phyloP scores from a whole-genome alignment of 2,113 vertebrate species.

The Typhlomys cinereus region DNA sequence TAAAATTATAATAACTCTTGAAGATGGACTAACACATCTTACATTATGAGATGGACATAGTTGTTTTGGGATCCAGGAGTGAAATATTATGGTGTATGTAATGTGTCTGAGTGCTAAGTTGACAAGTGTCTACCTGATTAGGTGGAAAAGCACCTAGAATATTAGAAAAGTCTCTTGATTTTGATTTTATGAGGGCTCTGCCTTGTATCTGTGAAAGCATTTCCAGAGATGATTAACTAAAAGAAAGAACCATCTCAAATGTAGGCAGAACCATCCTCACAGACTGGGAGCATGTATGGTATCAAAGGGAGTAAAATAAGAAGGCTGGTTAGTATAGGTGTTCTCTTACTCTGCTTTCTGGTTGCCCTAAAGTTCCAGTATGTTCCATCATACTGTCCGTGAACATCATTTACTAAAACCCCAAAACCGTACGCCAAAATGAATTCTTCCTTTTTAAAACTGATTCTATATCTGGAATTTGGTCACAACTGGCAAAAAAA shows the following conservation, averaged over 20 bases:
- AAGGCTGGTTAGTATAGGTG: neutral
- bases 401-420: neutral
- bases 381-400: neutral
- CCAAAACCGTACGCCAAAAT: neutral
- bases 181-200: neutral
- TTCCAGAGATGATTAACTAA: neutral
- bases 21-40: neutral
- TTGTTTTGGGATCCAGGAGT: neutral
- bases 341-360: neutral
- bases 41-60: neutral
- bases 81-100: neutral
- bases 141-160: neutral
- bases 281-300: neutral
- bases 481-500: neutral
- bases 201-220: neutral
- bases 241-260: neutral
- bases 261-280: neutral
- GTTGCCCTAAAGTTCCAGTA: no score
- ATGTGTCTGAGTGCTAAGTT: neutral
- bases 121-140: neutral
- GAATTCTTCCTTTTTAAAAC: neutral
- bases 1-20: neutral
- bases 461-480: neutral
- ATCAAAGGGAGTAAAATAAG: neutral
- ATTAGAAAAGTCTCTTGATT: neutral